Evolutionary conservation across 2,888 invertebrate species (phyloP), one percentile per base, ranked within the genome.

Genomic region (Erynnis tages): DNA sequence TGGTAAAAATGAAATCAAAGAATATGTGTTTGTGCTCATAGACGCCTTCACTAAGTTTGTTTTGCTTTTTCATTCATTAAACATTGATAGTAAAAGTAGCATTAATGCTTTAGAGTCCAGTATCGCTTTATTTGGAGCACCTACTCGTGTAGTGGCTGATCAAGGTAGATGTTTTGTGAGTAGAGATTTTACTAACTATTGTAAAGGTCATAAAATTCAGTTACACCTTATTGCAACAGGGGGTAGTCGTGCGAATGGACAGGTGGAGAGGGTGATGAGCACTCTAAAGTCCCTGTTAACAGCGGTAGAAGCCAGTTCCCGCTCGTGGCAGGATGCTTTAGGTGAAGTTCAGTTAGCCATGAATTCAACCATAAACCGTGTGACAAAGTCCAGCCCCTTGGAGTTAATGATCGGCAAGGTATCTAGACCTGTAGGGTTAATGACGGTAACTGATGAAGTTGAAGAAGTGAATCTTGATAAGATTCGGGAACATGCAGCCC

Each of bases 1-100:
- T 27, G 64, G 66, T 6, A 67, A 66, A 38, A 67, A 38, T 16
- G 55, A 62, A 29, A 7, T 16, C 1, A 66, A 68, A 41, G 66
- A 68, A 54, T 67, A 70, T 41, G 55, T 63, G 5, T 53, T 62
- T 19, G 67, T 69, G 0, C 10, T 66, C 2, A 56, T 69, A 1
- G 68, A 70, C 27, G 61, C 60, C 1, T 68, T 66, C 25, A 65
- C 68, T 16, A 8, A 57, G 2, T 23, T 65, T 1, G 58, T 64
- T 8, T 13, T 37, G 0, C 16, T 47, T 7, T 29, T 67, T 23
- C 21, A 23, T 7, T 23, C 21, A 6, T 6, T 6, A 23, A 23
- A 23, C 21, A 23, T 23, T 23, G 21, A 23, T 23, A 23, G 21
- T 7, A 7, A 6, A 4, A 67, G 63, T 0, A 17, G 21, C 7